Evolutionary conservation across 2,113 vertebrate species (phyloP).

Genomic region (Puffinus mauretanicus): DNA sequence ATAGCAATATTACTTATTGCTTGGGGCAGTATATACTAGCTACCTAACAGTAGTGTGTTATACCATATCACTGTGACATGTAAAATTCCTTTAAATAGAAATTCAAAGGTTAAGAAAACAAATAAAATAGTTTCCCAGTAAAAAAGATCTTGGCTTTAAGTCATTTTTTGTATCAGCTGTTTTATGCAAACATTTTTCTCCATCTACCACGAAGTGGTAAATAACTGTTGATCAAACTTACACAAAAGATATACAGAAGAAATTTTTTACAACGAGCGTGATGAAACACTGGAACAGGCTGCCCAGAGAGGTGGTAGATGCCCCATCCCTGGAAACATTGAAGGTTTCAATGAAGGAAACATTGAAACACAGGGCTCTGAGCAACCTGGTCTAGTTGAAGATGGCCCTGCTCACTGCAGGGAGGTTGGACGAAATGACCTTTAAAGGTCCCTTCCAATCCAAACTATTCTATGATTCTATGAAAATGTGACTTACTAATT

Average conservation of each 20-base stretch:
- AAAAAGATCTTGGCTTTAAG: neutral
- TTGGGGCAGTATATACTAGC: neutral
- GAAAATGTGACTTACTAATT: neutral
- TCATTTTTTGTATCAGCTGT: neutral
- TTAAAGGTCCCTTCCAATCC: too few species aligned
- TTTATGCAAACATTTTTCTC: neutral
- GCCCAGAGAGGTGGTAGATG: too few species aligned
- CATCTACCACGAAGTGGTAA: neutral
- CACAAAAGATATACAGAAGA: neutral
- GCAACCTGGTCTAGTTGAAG: too few species aligned
- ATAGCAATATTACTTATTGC: neutral
- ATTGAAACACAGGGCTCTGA: too few species aligned
- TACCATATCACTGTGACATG: neutral
- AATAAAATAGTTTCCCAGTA: neutral
- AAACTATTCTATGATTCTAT: too few species aligned
- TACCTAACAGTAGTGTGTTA: neutral
- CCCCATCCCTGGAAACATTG: too few species aligned
- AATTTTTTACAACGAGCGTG: too few species aligned
- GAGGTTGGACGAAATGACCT: too few species aligned
- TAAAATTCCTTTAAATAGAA: neutral
- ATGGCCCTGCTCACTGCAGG: too few species aligned
- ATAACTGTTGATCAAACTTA: neutral
- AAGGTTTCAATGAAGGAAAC: too few species aligned
- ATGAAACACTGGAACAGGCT: too few species aligned
- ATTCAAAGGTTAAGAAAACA: neutral